phyloP scores from a whole-genome alignment of 2,888 invertebrate species.

The Spilarctia lutea region DNA sequence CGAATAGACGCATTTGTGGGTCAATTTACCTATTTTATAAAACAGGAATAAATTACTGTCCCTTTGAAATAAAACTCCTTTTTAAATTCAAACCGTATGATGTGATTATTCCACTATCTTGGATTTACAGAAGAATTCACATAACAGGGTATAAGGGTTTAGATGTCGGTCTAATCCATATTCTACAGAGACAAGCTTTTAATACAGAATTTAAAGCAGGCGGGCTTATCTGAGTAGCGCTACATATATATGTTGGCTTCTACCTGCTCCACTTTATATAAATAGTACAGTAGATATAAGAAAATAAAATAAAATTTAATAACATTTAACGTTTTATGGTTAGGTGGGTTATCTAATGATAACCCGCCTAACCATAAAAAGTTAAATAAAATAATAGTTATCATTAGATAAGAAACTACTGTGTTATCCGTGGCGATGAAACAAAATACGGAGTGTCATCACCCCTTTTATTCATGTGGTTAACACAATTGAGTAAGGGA shows the following conservation, averaged over 20 bases:
- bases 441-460: no score
- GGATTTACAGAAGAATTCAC: slow-evolving; percentile 15
- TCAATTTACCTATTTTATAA: neutral
- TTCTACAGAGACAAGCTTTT: slow-evolving; percentile 28
- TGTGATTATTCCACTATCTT: slow-evolving; percentile 3
- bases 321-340: no score
- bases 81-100: neutral
- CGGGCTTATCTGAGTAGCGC: slow-evolving; percentile 14
- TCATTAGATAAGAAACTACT: no score
- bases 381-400: no score
- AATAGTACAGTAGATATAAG: neutral
- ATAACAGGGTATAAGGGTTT: slow-evolving; percentile 15
- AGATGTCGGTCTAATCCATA: slow-evolving; percentile 24
- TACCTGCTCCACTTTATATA: neutral
- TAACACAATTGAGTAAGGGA: no score
- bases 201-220: slow-evolving; percentile 23
- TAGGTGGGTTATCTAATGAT: no score
- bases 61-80: neutral
- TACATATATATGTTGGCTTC: slow-evolving; percentile 10
- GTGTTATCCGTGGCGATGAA: no score
- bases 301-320: neutral
- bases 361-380: no score
- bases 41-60: neutral
- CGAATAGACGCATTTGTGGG: neutral
- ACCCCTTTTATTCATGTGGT: no score